Evolutionary conservation across 1,140 invertebrate species (phyloP), one percentile per base, ranked within the genome.

Genomic region (Thaumatotibia leucotreta): DNA sequence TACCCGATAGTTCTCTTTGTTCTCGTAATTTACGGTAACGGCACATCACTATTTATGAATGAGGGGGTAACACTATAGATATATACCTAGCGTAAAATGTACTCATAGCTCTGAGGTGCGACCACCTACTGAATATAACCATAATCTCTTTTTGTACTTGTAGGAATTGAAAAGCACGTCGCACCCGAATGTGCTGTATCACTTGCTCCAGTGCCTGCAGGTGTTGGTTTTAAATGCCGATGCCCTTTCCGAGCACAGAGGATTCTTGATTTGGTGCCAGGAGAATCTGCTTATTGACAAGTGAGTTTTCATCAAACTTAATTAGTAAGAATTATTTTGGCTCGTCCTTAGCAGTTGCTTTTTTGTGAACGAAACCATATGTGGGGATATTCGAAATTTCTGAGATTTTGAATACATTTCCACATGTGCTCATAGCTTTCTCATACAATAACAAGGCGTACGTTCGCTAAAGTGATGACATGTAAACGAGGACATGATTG

Each of bases 201-300:
- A 99, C 79, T 94, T 99, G 82, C 91, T 99, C 31, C 95, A 97
- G 78, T 98, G 97, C 78, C 91, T 99, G 1, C 97, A 98, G 85
- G 95, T 98, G 45, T 92, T 99, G 76, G 96, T 97, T 64, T 92
- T 99, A 1, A 97, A 99, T 84, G 97, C 97, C 2, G 98, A 99
- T 88, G 97, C 97, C 5, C 93, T 99, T 50, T 95, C 94, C 76
- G 97, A 99, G 80, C 96, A 99, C 82, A 93, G 96, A 74, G 97
- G 97, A 52, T 99, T 99, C 92, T 95, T 99, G 64, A 97, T 99
- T 66, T 99, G 98, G 97, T 98, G 97, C 72, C 98, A 99, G 86
- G 97, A 99, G 91, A 99, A 98, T 92, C 91, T 98, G 17, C 91
- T 99, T 0, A 98, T 99, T 69, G 97, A 97, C 82, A 98, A 98